These are phyloP conservation scores for Leiothrix lutea DNA, from an alignment of 2,113 vertebrate species.

Conservation along the genomic window DNA sequence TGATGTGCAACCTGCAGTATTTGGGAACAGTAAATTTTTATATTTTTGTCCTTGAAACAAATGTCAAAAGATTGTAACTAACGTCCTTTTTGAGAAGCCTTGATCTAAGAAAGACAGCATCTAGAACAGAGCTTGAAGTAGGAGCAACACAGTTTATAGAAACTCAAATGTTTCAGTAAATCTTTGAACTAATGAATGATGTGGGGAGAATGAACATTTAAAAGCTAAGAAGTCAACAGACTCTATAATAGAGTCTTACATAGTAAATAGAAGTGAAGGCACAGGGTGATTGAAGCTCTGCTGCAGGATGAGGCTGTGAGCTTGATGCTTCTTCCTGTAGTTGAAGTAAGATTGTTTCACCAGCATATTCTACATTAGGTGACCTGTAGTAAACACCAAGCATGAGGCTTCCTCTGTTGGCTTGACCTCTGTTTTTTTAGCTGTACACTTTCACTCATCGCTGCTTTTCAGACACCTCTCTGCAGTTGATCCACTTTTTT, in stretches of 20 bases:
- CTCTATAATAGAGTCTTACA: not conserved
- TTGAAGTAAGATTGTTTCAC: not conserved
- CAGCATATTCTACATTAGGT: not conserved
- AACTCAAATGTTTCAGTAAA: not conserved
- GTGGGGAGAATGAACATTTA: not conserved
- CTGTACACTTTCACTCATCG: rapidly evolving
- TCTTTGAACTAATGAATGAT: not conserved
- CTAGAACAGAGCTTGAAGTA: not conserved
- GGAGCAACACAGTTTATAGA: not conserved
- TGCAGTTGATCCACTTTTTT: not conserved
- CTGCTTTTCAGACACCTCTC: not conserved
- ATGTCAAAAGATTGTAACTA: not conserved
- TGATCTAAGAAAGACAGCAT: not conserved
- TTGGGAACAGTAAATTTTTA: not conserved
- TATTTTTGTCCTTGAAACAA: not conserved
- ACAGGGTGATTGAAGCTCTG: not conserved
- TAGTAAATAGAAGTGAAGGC: not conserved
- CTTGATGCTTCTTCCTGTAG: not conserved
- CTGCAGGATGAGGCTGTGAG: not conserved
- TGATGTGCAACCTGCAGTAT: not conserved
- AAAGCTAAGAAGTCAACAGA: not conserved
- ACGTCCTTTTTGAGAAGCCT: not conserved
- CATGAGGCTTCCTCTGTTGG: not conserved
- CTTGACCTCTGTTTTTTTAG: not conserved
- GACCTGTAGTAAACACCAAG: not conserved